A percentile compares a stretch with the other conserved stretches of the same genome.
phyloP scores from a whole-genome alignment of 1,140 invertebrate genomes.

The Pogonomyrmex barbatus region DNA sequence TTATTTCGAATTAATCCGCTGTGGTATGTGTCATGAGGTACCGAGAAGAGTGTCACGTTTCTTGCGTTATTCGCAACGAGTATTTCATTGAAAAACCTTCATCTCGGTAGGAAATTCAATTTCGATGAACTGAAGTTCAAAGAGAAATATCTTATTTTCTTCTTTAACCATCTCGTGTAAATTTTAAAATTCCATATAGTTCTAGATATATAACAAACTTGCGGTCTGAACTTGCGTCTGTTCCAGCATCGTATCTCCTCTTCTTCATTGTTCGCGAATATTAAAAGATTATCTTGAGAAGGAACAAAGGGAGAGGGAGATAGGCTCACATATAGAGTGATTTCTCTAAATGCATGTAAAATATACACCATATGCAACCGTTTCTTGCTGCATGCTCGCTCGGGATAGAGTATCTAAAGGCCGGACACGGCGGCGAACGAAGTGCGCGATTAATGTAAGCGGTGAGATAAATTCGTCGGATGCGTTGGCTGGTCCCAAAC shows the following conservation, averaged over 20 bases:
- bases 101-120: not conserved
- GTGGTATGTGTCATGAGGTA: not conserved
- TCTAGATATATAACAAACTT: not conserved
- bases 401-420: not conserved
- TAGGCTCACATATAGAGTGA: not conserved
- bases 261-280: conserved; percentile 15
- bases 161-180: not conserved
- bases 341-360: conserved; percentile 40
- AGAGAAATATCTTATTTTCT: not conserved
- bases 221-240: not conserved
- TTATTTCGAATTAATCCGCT: conserved; percentile 33
- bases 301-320: not conserved
- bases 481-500: conserved; percentile 76
- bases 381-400: not conserved
- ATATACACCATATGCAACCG: not conserved
- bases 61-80: not conserved
- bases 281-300: conserved; percentile 13
- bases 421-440: conserved; percentile 13
- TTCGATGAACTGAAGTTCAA: not conserved
- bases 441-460: conserved; percentile 53
- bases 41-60: not conserved
- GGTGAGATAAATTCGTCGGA: conserved; percentile 38
- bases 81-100: not conserved
- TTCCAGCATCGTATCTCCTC: not conserved
- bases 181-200: not conserved